Percentiles rank a stretch among this genome's conserved stretches.
These are phyloP conservation scores for Sinonovacula constricta DNA, from an alignment of 1,140 invertebrate genomes.

Conservation along the genomic window DNA sequence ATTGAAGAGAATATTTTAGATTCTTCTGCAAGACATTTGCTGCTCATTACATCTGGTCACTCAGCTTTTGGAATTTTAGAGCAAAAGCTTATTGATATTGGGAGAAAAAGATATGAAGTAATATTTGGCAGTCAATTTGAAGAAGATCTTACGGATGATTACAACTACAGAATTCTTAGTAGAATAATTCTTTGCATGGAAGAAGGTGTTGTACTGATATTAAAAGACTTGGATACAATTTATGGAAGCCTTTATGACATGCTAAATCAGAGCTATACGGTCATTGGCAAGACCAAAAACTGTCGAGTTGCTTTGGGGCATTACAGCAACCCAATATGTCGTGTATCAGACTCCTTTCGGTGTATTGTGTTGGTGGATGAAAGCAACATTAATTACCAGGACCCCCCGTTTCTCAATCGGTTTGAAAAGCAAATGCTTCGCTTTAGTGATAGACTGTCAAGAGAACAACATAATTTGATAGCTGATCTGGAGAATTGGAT, in stretches of 20 bases:
- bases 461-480: not conserved
- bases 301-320: constrained; percentile 67
- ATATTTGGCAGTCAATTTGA: constrained; percentile 69
- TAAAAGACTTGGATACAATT: constrained; percentile 67
- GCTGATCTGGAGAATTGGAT: constrained; percentile 15
- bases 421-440: constrained; percentile 69
- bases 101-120: constrained; percentile 45
- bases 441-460: constrained; percentile 50
- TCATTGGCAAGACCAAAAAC: constrained; percentile 65
- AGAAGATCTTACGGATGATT: constrained; percentile 65
- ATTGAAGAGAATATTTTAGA: constrained; percentile 59
- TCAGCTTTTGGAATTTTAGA: constrained; percentile 57
- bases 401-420: constrained; percentile 69
- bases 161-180: constrained; percentile 66
- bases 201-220: constrained; percentile 63
- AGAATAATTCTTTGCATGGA: constrained; percentile 73
- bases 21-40: constrained; percentile 54
- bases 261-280: constrained; percentile 70
- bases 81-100: constrained; percentile 33
- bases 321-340: constrained; percentile 69
- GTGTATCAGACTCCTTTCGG: constrained; percentile 65
- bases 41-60: constrained; percentile 61
- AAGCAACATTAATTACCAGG: constrained; percentile 59
- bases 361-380: constrained; percentile 68
- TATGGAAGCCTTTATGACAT: constrained; percentile 73